Percentiles rank a stretch among this genome's conserved stretches.
Conservation (phyloP, 2,888 invertebrate genomes). For the Oligia strigilis region DNA sequence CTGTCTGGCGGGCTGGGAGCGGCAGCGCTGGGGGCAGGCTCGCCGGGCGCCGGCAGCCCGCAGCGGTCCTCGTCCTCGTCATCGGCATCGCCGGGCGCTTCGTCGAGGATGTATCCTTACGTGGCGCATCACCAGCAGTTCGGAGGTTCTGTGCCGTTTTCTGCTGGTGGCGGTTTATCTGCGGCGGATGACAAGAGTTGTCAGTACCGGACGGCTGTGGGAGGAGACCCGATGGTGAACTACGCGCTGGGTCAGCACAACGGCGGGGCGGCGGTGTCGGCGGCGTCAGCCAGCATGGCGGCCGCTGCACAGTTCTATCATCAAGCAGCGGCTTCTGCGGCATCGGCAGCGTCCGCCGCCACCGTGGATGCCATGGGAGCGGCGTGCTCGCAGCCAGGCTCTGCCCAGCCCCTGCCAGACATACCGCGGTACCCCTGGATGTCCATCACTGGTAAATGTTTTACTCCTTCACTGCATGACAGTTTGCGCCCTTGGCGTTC, state of each 20-base stretch:
- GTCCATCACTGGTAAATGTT: constrained; percentile 97
- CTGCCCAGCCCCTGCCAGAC: constrained; percentile 97
- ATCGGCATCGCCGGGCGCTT: constrained; percentile 93
- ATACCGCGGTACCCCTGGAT: constrained; percentile 99
- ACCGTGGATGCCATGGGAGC: constrained; percentile 96
- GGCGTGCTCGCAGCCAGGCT: constrained; percentile 93
- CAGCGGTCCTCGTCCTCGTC: constrained; percentile 92
- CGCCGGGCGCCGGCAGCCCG: constrained; percentile 91
- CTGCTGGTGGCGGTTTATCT: constrained; percentile 92
- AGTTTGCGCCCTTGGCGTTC: constrained; percentile 67
- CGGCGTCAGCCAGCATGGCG: constrained; percentile 92
- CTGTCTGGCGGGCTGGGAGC: constrained; percentile 92
- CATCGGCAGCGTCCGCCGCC: constrained; percentile 94
- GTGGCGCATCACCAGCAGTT: constrained; percentile 95
- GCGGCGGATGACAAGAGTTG: constrained; percentile 94
- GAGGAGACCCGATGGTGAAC: constrained; percentile 94
- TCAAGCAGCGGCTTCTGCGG: constrained; percentile 94
- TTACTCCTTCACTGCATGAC: constrained; percentile 82
- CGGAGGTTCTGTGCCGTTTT: constrained; percentile 92
- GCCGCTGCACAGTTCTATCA: constrained; percentile 97
- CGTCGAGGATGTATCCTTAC: constrained; percentile 97
- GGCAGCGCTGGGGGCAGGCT: constrained; percentile 91
- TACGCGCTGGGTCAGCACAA: constrained; percentile 95
- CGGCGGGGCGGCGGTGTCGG: constrained; percentile 92
- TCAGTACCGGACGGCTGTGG: constrained; percentile 93